Base-by-base conservation (phyloP, 2,888 invertebrate species). In the Anodontia alba region DNA sequence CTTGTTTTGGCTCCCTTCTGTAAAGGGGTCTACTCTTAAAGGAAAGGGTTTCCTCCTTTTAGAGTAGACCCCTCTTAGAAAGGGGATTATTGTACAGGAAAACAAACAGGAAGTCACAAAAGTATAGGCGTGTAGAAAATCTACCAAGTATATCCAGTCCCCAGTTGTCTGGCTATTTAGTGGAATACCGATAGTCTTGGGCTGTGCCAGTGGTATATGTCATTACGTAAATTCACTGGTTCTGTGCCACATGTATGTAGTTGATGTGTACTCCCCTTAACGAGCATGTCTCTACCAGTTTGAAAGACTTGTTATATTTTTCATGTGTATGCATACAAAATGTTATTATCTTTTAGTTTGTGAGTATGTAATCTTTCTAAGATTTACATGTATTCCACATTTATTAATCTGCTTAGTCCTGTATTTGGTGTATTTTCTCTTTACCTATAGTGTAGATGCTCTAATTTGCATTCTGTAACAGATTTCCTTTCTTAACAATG, bases 391-490 rank as follows among this genome's bases (percentile, higher is more conserved):
- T 80, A 77, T 71, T 76, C 76, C 73, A 69, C 71, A 67, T 76
- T 68, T 72, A 66, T 72, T 83, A 80, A 72, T 75, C 79, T 49
- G 78, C 80, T 78, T 80, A 80, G 78, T 78, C 80, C 49, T 78
- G 72, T 80, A 78, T 83, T 80, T 77, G 78, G 73, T 80, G 70
- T n/a, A n/a, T n/a, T 78, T 76, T 83, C 78, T 69, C 62, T 76
- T 68, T 75, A 74, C 72, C 62, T 80, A 78, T 83, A 83, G 83
- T 80, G 62, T 62, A 62, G 62, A 33, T 57, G 62, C 62, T 62
- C 62, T 62, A 62, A 62, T 62, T 62, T 62, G 62, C 62, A 62
- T 26, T 57, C 29, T 26, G 57, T 57, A 17, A 29, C 10, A 10
- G 57, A 10, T 29, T 62, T 62, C 29, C 33, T 62, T 33, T 62